Percentiles rank a stretch among this genome's conserved stretches.
These are phyloP conservation scores for Puffinus mauretanicus DNA, from an alignment of 2,113 vertebrate genomes.

Conservation along the genomic window DNA sequence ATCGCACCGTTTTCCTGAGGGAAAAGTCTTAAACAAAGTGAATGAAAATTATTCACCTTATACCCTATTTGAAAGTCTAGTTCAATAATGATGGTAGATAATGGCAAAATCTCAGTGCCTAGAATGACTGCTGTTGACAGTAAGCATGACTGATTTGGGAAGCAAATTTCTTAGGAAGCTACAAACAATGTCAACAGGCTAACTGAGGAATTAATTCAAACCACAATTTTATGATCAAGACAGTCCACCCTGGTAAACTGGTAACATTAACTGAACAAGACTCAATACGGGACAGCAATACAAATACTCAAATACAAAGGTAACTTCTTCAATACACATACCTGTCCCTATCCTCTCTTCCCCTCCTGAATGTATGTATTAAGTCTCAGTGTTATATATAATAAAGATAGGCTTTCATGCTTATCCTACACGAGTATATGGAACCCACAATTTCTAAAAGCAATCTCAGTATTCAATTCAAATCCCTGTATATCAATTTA, in stretches of 20 bases:
- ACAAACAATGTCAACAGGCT: neutral
- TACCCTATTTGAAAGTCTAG: neutral
- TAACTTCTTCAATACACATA: neutral
- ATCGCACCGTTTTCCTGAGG: neutral
- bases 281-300: neutral
- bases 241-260: neutral
- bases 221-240: neutral
- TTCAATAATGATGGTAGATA: neutral
- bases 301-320: neutral
- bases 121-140: neutral
- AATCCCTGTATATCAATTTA: neutral
- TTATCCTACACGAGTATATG: neutral
- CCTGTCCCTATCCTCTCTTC: neutral
- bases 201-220: neutral
- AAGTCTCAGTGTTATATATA: neutral
- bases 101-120: neutral
- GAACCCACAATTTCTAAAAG: neutral
- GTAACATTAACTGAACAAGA: neutral
- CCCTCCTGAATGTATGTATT: neutral
- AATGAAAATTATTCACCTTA: neutral
- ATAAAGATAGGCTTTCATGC: neutral
- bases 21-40: neutral
- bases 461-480: neutral
- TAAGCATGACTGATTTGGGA: neutral
- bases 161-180: neutral